Evolutionary conservation across 2,113 vertebrate genomes (phyloP), one percentile per base, ranked within the genome.

Genomic region (Psilopsiagon aurifrons): DNA sequence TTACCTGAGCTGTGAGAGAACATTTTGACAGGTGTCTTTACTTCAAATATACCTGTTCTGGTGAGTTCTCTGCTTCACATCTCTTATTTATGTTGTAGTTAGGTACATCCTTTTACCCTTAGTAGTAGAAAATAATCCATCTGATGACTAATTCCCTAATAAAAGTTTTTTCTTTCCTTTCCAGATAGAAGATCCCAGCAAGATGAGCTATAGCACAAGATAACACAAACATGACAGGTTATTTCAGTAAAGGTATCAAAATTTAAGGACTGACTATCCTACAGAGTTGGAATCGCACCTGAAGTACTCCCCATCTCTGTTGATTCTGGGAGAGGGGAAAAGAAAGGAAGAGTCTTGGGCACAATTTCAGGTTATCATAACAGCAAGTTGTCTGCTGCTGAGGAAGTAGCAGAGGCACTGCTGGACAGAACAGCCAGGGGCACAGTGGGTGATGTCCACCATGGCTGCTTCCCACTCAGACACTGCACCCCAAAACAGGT

Each of bases 371-470:
- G 5, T 46, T 75, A 51, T 67, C 66, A 14, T 10, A 77, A 23
- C 11, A 69, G 29, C 12, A 54, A 74, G 15, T 10, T 77, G 29
- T 14, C 33, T 62, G 23, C 83, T 52, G 52, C 10, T 33, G n/a
- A 76, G 51, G 8, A 31, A 18, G 18, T 22, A 5, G 14, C 27
- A 64, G 31, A 66, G 19, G 16, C 25, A 46, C 6, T 2, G 4
- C 7, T 14, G 33, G 20, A 78, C 16, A 9, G 39, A 23, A 31
- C 35, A 59, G 23, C 23, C 25, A 24, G 17, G 28, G 23, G 17
- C 0, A 0, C 2, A 0, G 15, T 11, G n/a, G 9, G 15, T 57
- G 31, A 62, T 19, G 17, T 29, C 57, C 27, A 43, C 28, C 7
- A 17, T 0, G 2, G 10, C 22, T 71, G 13, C 55, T 57, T 79